Base-by-base conservation (phyloP, 2,113 vertebrate species). In the Todiramphus saurophagus region DNA sequence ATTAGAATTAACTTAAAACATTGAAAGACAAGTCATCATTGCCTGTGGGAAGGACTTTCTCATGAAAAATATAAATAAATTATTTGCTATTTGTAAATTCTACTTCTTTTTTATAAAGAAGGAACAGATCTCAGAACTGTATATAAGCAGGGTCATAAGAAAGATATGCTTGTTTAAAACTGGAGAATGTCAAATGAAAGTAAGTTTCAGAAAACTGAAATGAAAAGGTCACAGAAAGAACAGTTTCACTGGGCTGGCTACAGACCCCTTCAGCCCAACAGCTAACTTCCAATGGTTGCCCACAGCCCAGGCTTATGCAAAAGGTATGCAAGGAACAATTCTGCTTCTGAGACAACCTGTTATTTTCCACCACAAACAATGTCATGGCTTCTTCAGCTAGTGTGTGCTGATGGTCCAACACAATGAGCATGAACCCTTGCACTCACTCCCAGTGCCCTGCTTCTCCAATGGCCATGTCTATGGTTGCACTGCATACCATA, bases 401-500 rank as follows among this genome's bases (percentile, higher is more conserved):
- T 2, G 14, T 0, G 4, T 10, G 30, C 13, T 55, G 4, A 0
- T 16, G 30, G 18, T 5, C 11, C 17, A 13, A 12, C 53, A 13
- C 33, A 6, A 7, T 3, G 14, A 19, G 16, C 15, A 37, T 4
- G 53, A 23, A 58, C 12, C 23, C 33, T 27, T 56, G 55, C 33
- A 31, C 17, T 16, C 55, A 33, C 17, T 11, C 17, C 3, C 4
- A 1, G 41, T 6, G 27, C 23, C 55, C 37, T 53, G 48, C 5
- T 15, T 27, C 51, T 53, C 51, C 27, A 53, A 16, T 28, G 51
- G 51, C 51, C 39, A 10, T 39, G 35, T 11, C 0, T 1, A 5
- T 1, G 23, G 19, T 18, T n/a, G 55, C 48, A 28, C 13, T 21
- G 15, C 0, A 0, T 1, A 1, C 46, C 5, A 3, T 0, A 1